phyloP scores from a whole-genome alignment of 2,797 vertebrate genomes.

The Vireo griseus region DNA sequence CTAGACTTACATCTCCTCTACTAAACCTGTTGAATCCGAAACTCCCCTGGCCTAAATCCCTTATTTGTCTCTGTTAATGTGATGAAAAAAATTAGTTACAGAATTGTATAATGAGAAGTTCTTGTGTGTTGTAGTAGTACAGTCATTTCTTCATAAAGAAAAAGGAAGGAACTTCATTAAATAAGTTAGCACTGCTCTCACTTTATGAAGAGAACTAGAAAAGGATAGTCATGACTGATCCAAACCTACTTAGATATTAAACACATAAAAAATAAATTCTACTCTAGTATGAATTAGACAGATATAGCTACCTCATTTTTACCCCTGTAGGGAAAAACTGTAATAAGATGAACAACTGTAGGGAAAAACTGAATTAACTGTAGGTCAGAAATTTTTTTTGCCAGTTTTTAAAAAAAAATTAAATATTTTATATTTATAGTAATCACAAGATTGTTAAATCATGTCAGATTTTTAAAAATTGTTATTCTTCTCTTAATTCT shows the following conservation, averaged over 20 bases:
- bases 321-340: too few relatives aligned
- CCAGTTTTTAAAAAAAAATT: not conserved
- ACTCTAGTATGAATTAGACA: not conserved
- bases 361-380: not conserved
- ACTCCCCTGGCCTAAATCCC: fast-evolving
- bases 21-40: not conserved
- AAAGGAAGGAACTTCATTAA: not conserved
- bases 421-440: not conserved
- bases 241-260: not conserved
- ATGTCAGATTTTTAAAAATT: fast-evolving
- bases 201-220: not conserved
- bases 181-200: not conserved
- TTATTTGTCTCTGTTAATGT: not conserved
- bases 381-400: not conserved
- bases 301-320: not conserved
- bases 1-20: fast-evolving
- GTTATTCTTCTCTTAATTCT: not conserved
- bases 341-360: too few relatives aligned
- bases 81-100: not conserved
- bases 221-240: not conserved
- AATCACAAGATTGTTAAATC: not conserved
- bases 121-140: not conserved
- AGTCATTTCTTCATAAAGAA: not conserved
- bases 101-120: not conserved
- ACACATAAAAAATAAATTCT: not conserved